phyloP scores from a whole-genome alignment of 2,888 invertebrate species.

The Sipha maydis region DNA sequence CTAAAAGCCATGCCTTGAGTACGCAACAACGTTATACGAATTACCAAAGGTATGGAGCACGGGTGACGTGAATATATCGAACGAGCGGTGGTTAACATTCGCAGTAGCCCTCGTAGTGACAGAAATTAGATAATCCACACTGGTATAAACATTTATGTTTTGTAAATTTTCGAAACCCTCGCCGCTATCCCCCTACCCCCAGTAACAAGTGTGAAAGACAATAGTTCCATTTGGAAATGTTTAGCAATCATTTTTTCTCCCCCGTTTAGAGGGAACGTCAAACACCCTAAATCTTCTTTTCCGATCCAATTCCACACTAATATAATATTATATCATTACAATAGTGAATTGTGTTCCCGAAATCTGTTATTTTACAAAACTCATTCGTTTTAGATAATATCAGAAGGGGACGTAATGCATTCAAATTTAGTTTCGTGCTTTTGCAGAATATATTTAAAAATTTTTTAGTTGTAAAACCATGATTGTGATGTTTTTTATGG shows the following conservation, averaged over 20 bases:
- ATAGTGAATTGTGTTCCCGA: slow-evolving; percentile 27
- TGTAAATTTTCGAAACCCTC: slow-evolving; percentile 22
- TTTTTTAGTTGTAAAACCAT: not conserved
- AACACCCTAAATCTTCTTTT: slow-evolving; percentile 50
- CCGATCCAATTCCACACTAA: slow-evolving; percentile 42
- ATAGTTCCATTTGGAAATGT: slow-evolving; percentile 45
- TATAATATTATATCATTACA: slow-evolving; percentile 29
- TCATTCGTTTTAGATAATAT: slow-evolving; percentile 45
- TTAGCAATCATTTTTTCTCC: slow-evolving; percentile 44
- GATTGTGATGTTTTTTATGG: not conserved
- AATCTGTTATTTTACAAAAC: slow-evolving; percentile 51
- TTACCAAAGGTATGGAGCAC: not conserved
- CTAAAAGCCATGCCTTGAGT: slow-evolving; percentile 45
- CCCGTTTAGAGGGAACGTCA: not conserved
- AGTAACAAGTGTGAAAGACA: slow-evolving; percentile 34
- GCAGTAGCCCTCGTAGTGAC: slow-evolving; percentile 20
- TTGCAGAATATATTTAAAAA: not conserved
- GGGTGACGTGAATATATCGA: not conserved
- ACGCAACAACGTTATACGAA: slow-evolving; percentile 30
- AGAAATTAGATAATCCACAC: slow-evolving; percentile 52
- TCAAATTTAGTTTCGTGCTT: slow-evolving; percentile 7
- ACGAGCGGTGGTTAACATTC: slow-evolving; percentile 16
- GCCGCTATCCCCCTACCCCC: not conserved
- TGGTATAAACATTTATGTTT: slow-evolving; percentile 51
- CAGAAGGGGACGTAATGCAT: slow-evolving; percentile 35